These are phyloP conservation scores for Siniperca knerii DNA, from an alignment of 2,113 vertebrate species.

Conservation along the genomic window DNA sequence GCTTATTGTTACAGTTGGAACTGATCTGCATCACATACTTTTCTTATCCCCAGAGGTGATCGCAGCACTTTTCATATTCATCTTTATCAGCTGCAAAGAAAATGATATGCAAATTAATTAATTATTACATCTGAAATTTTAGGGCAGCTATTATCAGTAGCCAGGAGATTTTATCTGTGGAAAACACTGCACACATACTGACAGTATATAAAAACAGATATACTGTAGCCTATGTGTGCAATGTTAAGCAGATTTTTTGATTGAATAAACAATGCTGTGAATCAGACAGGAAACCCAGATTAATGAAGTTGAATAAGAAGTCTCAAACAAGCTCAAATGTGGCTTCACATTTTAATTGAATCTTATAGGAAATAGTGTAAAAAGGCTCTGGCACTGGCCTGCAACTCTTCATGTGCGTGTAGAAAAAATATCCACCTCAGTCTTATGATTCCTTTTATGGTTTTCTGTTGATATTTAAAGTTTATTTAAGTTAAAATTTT, in stretches of 20 bases:
- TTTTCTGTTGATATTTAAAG: background rate
- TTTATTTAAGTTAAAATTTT: background rate
- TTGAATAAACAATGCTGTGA: background rate
- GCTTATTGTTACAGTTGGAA: background rate
- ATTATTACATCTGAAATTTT: background rate
- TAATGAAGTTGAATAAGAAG: background rate
- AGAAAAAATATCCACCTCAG: background rate
- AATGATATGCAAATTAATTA: background rate
- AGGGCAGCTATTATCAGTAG: background rate
- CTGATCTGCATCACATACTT: slow-evolving; percentile 1
- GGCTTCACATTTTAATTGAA: background rate
- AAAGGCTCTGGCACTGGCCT: background rate
- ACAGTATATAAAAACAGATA: background rate
- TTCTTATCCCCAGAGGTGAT: background rate
- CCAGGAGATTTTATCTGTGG: background rate
- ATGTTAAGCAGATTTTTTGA: background rate
- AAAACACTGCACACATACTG: background rate
- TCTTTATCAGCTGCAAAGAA: background rate
- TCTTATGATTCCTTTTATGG: background rate
- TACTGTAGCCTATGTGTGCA: background rate
- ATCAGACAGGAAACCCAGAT: background rate
- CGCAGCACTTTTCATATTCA: background rate
- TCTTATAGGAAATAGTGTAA: background rate
- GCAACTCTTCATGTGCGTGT: background rate
- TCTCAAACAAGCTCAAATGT: background rate